Conservation (phyloP, 2,113 vertebrate genomes). For the Amia ocellicauda region DNA sequence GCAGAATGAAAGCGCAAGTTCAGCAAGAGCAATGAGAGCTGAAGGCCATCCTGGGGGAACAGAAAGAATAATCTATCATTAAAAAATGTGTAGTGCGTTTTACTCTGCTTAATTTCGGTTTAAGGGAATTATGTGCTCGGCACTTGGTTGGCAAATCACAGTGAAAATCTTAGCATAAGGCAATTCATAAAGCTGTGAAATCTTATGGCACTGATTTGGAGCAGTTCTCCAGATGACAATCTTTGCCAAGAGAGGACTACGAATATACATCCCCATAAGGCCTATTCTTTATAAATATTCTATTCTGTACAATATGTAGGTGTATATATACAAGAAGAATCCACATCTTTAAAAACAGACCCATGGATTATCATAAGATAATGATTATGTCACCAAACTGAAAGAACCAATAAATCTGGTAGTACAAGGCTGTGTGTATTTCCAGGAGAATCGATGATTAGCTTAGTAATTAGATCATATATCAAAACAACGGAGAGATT, state of each 20-base stretch:
- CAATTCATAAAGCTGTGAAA: constrained; percentile 27
- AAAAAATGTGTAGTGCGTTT: constrained; percentile 35
- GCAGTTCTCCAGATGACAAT: constrained; percentile 10
- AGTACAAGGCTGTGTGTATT: constrained; percentile 37
- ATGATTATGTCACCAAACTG: constrained; percentile 48
- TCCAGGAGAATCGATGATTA: constrained; percentile 52
- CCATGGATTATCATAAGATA: constrained; percentile 13
- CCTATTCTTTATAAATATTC: too few species aligned
- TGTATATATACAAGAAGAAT: too few species aligned
- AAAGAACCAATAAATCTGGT: constrained; percentile 35
- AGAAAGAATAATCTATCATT: constrained; percentile 44
- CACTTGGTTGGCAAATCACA: constrained; percentile 34
- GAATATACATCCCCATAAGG: too few species aligned
- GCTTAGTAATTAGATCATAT: constrained; percentile 48
- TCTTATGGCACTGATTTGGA: constrained; percentile 33
- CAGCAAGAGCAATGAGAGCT: constrained; percentile 22
- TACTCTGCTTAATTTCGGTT: constrained; percentile 50
- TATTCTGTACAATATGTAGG: too few species aligned
- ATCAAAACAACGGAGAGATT: constrained; percentile 43
- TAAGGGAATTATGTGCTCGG: constrained; percentile 46
- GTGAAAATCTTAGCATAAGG: constrained; percentile 44
- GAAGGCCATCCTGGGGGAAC: constrained; percentile 34
- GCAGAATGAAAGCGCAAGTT: constrained; percentile 3
- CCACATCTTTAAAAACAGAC: too few species aligned
- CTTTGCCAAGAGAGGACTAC: constrained; percentile 3